phyloP scores from a whole-genome alignment of 2,797 vertebrate species.

The Odontamblyopus rebecca region DNA sequence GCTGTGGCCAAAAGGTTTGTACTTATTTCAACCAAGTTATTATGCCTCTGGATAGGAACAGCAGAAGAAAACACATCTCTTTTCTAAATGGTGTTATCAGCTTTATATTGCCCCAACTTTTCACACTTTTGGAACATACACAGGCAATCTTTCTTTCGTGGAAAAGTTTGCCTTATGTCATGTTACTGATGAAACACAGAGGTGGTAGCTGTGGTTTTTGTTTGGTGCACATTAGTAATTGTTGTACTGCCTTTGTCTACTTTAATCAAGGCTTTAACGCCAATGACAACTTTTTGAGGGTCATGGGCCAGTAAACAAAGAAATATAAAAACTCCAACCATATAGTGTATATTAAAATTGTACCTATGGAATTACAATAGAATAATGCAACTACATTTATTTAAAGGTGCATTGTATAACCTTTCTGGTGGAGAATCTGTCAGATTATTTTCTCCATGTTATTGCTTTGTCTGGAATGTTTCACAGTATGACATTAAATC shows the following conservation, averaged over 20 bases:
- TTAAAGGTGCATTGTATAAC: no score
- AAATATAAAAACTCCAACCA: neutral
- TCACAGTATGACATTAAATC: no score
- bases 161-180: constrained; percentile 36
- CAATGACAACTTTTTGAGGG: neutral
- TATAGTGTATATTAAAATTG: neutral
- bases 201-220: constrained; percentile 23
- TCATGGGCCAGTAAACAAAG: neutral
- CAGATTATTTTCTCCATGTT: no score
- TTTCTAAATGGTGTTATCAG: constrained; percentile 67
- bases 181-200: constrained; percentile 38
- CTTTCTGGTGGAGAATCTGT: no score
- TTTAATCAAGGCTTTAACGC: neutral
- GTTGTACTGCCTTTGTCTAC: neutral
- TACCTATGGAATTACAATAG: neutral
- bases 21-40: constrained; percentile 70
- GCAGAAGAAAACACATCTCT: constrained; percentile 67
- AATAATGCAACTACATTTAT: neutral
- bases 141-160: constrained; percentile 36
- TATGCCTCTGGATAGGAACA: constrained; percentile 59
- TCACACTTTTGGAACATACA: constrained; percentile 51
- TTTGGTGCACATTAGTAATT: constrained; percentile 17
- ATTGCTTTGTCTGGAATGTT: no score
- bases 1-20: constrained; percentile 56
- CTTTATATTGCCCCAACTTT: constrained; percentile 57